Conservation (phyloP, 1,140 invertebrate species). For the Drosophila gunungcola region DNA sequence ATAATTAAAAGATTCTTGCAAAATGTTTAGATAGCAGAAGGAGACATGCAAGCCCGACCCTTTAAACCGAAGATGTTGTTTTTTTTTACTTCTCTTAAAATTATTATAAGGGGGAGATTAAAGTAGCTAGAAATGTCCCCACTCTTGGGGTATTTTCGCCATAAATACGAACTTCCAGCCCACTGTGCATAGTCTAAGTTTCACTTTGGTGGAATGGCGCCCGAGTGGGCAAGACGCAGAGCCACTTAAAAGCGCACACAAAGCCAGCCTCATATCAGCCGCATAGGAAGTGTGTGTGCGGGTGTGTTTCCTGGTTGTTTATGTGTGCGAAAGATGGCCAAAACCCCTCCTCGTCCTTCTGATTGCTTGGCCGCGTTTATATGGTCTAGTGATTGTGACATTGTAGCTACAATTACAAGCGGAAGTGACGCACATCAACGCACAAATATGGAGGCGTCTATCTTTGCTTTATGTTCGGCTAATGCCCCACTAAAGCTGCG, state of each 20-base stretch:
- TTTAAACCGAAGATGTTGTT: no score
- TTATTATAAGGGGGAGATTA: no score
- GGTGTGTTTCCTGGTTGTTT: conserved; percentile 30
- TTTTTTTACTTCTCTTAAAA: no score
- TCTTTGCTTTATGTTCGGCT: conserved; percentile 80
- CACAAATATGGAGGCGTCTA: conserved; percentile 68
- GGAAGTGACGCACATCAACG: conserved; percentile 80
- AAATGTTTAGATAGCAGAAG: no score
- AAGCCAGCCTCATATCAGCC: conserved; percentile 22
- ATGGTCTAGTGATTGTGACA: conserved; percentile 82
- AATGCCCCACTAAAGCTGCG: conserved; percentile 80
- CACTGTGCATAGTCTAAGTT: conserved; percentile 59
- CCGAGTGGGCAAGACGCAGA: conserved; percentile 69
- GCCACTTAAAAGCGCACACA: conserved; percentile 79
- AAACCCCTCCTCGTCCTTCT: conserved; percentile 5
- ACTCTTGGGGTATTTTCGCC: background rate
- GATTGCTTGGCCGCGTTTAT: conserved; percentile 68
- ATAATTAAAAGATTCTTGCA: no score
- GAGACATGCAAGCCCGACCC: no score
- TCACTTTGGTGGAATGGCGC: conserved; percentile 67
- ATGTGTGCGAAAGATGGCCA: conserved; percentile 37
- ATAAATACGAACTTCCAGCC: background rate
- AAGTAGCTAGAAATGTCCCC: no score
- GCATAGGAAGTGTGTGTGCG: background rate
- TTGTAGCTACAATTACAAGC: conserved; percentile 83